Base-by-base conservation (phyloP, 2,113 vertebrate genomes). In the Macaca mulatta region DNA sequence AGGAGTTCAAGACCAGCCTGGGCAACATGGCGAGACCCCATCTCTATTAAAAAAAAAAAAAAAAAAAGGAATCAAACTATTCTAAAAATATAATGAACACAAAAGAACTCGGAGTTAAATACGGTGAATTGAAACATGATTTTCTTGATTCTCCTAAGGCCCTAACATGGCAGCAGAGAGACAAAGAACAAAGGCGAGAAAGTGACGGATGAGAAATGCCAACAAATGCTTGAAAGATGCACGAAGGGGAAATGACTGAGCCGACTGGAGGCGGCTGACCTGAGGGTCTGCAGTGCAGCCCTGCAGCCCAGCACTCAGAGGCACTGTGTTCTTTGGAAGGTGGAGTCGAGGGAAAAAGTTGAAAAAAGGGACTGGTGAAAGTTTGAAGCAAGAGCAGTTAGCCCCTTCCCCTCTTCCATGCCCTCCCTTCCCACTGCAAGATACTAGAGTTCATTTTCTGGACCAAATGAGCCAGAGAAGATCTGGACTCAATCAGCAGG, bases 241-340 rank as follows among this genome's bases (percentile, higher is more conserved):
- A 27, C 0, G 8, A 11, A 48, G 32, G 22, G 12, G 13, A 20
- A 30, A 4, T 1, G 32, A 85, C 52, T 40, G 32, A n/a, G 16
- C 64, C 4, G 8, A 67, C 3, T 5, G 55, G 81, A 72, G 61
- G 75, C 13, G 3, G 38, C 90, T 9, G 43, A 30, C 38, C 80
- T 20, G 17, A 8, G 20, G 5, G 55, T 2, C 40, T 35, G 30
- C 8, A 2, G 57, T 0, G 9, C 7, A 80, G 13, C 17, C 0
- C 55, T 3, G 8, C 30, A 82, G 48, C 12, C 30, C 8, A 25
- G 35, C 67, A 0, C 12, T 17, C 5, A 17, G 61, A 74, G 14
- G 35, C 12, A 18, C 92, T 13, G 18, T 38, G 25, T n/a, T 80
- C 27, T 69, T 55, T 35, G 25, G 48, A 61, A 69, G 43, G 75